Percentiles rank a stretch among this genome's conserved stretches.
These are phyloP conservation scores for Potamilus streckersoni DNA, from an alignment of 1,140 invertebrate genomes.

Conservation along the genomic window DNA sequence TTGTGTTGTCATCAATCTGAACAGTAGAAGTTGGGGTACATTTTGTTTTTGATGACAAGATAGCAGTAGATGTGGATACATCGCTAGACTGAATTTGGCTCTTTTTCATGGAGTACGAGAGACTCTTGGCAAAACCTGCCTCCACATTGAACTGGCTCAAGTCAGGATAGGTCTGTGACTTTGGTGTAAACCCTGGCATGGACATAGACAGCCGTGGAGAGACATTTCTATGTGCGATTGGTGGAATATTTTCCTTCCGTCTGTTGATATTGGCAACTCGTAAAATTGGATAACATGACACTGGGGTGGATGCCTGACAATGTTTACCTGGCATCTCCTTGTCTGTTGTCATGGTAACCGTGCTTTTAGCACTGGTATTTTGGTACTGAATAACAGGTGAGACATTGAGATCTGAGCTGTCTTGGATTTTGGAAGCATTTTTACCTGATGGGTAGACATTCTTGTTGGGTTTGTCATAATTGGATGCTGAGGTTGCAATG, in stretches of 20 bases:
- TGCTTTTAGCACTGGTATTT: constrained; percentile 10
- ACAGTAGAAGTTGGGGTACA: constrained; percentile 11
- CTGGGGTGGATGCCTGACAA: constrained; percentile 18
- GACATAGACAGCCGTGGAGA: not conserved
- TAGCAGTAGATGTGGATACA: constrained; percentile 10
- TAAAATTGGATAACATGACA: constrained; percentile 5
- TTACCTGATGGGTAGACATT: not conserved
- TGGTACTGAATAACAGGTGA: constrained; percentile 34
- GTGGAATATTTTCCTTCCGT: constrained; percentile 12
- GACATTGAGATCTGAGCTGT: constrained; percentile 38
- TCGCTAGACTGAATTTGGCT: constrained; percentile 32
- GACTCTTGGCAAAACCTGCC: not conserved
- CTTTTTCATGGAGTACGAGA: not conserved
- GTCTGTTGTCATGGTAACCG: not conserved
- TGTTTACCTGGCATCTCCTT: constrained; percentile 15
- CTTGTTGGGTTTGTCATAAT: constrained; percentile 16
- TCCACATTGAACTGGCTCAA: constrained; percentile 2
- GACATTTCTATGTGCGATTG: not conserved
- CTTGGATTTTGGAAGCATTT: constrained; percentile 15
- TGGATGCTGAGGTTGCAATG: constrained; percentile 1
- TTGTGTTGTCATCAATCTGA: constrained; percentile 8
- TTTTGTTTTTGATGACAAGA: not conserved
- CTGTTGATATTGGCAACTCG: constrained; percentile 7
- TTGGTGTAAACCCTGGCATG: not conserved
- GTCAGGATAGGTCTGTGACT: not conserved